Evolutionary conservation across 2,888 invertebrate genomes (phyloP), one percentile per base, ranked within the genome.

Genomic region (Euphydryas editha): DNA sequence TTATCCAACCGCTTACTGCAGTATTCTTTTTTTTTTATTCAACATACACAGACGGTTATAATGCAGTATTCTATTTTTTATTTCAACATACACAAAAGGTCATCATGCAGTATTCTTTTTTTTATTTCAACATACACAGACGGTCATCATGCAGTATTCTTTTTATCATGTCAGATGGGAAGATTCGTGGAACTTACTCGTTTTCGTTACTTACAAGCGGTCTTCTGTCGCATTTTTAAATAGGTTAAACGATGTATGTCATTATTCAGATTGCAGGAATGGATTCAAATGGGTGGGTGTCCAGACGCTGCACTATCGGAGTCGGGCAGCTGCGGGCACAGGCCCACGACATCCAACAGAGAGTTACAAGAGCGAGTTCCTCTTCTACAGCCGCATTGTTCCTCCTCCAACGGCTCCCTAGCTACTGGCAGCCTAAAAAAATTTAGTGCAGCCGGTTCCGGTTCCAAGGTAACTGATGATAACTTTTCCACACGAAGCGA

Each of bases 401-500:
- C 91, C 1, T 86, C 92, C 0, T 93, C 93, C 17, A 93, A 89
- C 67, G 92, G 93, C 24, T 92, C 92, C 1, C 77, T 93, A 0
- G 82, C 91, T 3, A 88, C 88, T 0, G 86, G 89, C 39, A 92
- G 92, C 74, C 77, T 92, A 4, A 89, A 88, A 65, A 90, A 91
- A 68, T 87, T 90, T 71, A 87, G 83, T 46, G 76, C 82, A 1
- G 87, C 86, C 0, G 82, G 90, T 11, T 86, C 88, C 4, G 86
- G 83, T 69, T 85, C 86, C 0, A 86, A 83, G 71, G 79, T 83
- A 18, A 72, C 79, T 0, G 92, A 92, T 47, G 92, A 92, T 66
- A 86, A 81, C 63, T 85, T 90, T 68, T 88, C 92, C 24, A 86
- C 87, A 0, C 87, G 92, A 75, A 88, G 93, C 69, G 90, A 93